Evolutionary conservation across 2,113 vertebrate species (phyloP).

Genomic region (Megaptera novaeangliae): DNA sequence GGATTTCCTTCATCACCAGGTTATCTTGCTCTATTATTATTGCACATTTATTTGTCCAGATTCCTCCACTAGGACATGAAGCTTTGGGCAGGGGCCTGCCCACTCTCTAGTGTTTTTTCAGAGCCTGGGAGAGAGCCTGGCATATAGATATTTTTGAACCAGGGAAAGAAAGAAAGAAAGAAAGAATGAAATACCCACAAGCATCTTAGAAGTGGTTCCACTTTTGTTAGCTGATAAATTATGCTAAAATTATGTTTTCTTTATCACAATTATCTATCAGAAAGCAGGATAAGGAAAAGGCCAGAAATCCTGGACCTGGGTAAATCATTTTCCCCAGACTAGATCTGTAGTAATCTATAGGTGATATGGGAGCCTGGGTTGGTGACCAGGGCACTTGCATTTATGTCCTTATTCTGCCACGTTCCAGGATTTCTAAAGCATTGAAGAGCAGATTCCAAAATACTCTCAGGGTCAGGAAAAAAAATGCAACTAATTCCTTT

Average conservation of each 20-base stretch:
- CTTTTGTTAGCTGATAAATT: neutral
- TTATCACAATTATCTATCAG: neutral
- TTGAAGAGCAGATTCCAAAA: neutral
- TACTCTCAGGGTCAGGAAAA: neutral
- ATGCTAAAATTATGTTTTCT: neutral
- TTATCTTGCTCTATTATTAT: neutral
- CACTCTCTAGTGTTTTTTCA: neutral
- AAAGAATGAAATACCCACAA: neutral
- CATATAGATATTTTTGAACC: neutral
- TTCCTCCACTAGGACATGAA: neutral
- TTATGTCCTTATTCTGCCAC: neutral
- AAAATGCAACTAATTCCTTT: neutral
- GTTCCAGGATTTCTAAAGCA: neutral
- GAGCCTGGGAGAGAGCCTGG: neutral
- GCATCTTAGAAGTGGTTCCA: neutral
- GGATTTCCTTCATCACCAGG: neutral
- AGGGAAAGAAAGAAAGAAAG: neutral
- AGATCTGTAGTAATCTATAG: neutral
- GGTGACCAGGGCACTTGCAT: neutral
- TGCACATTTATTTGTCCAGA: neutral
- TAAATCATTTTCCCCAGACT: neutral
- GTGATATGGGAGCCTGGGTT: neutral
- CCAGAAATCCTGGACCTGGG: neutral
- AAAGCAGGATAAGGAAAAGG: neutral
- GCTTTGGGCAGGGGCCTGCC: neutral